Conservation (phyloP, 2,888 invertebrate species). For the Alentia gelatinosa region DNA sequence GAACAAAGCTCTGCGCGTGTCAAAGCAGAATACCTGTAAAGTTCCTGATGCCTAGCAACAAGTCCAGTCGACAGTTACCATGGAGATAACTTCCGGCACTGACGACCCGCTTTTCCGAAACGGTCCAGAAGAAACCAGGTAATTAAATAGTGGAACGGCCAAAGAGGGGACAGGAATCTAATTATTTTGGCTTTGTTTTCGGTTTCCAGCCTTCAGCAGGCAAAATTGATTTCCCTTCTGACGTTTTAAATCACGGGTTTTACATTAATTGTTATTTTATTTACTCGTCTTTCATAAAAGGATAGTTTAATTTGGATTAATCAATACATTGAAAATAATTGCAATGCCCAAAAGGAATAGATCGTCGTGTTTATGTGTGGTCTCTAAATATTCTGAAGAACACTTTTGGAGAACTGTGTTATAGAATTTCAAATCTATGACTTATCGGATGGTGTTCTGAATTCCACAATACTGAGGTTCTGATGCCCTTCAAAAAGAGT, state of each 20-base stretch:
- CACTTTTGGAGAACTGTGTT: no score
- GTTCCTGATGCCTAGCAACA: constrained; percentile 37
- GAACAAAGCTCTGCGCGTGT: constrained; percentile 20
- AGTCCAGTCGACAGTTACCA: not conserved
- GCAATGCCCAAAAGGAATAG: no score
- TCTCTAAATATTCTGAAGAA: no score
- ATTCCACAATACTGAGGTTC: no score
- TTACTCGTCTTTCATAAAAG: not conserved
- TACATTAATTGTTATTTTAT: not conserved
- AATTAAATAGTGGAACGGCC: constrained; percentile 32
- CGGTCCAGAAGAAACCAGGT: constrained; percentile 6
- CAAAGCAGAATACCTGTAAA: constrained; percentile 21
- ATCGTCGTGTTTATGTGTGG: no score
- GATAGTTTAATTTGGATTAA: no score
- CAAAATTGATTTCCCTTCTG: not conserved
- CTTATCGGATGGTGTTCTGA: no score
- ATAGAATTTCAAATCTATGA: no score
- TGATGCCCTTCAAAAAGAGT: no score
- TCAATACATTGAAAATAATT: no score
- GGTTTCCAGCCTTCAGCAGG: not conserved
- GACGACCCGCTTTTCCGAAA: not conserved
- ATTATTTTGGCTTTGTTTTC: not conserved
- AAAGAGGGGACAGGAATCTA: not conserved
- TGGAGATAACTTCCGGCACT: constrained; percentile 35
- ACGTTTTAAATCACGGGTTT: not conserved